These are phyloP conservation scores for Danio albolineatus DNA, from an alignment of 2,797 vertebrate genomes.

Conservation along the genomic window DNA sequence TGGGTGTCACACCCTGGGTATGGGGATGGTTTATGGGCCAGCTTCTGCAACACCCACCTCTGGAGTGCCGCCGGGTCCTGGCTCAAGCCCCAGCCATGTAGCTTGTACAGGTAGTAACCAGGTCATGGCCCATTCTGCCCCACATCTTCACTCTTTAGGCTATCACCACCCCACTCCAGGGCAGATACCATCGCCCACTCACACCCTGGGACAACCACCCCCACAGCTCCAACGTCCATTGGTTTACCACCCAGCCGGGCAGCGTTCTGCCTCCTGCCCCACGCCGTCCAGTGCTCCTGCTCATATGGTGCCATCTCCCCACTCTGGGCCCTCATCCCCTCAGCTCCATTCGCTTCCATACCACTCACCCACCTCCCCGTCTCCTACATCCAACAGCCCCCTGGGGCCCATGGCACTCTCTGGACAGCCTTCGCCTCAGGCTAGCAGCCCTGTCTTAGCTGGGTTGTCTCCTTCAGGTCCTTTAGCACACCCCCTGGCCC, in stretches of 20 bases:
- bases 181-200: slow-evolving; percentile 80
- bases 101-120: slow-evolving; percentile 76
- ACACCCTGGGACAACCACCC: slow-evolving; percentile 81
- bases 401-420: slow-evolving; percentile 80
- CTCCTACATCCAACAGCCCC: slow-evolving; percentile 81
- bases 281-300: slow-evolving; percentile 83
- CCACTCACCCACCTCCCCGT: slow-evolving; percentile 89
- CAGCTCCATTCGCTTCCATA: slow-evolving; percentile 92
- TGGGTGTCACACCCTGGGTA: slow-evolving; percentile 82
- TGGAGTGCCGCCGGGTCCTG: slow-evolving; percentile 56
- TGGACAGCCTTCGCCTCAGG: slow-evolving; percentile 81
- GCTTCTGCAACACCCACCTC: slow-evolving; percentile 80
- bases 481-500: slow-evolving; percentile 82
- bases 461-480: slow-evolving; percentile 77
- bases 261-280: slow-evolving; percentile 86
- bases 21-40: slow-evolving; percentile 87
- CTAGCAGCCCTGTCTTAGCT: slow-evolving; percentile 82
- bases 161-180: slow-evolving; percentile 85
- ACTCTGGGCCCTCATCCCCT: slow-evolving; percentile 92
- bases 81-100: slow-evolving; percentile 72
- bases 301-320: slow-evolving; percentile 85
- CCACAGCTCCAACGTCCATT: slow-evolving; percentile 85
- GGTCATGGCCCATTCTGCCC: slow-evolving; percentile 79
- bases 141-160: slow-evolving; percentile 85
- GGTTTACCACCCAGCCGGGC: slow-evolving; percentile 85